Evolutionary conservation across 2,113 vertebrate genomes (phyloP), one percentile per base, ranked within the genome.

Genomic region (Delphinus delphis): DNA sequence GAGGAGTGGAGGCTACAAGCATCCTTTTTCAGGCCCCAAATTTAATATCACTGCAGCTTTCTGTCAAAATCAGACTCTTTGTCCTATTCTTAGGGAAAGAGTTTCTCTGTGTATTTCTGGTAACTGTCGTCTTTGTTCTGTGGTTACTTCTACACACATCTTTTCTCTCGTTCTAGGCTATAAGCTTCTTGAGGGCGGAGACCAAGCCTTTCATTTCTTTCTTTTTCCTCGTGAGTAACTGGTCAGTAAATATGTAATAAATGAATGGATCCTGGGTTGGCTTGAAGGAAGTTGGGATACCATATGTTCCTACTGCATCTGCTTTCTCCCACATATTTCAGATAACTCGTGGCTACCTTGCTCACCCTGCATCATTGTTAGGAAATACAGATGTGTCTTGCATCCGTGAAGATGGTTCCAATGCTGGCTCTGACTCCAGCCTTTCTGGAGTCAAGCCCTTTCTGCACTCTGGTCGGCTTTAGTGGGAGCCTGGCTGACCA

Each of bases 381-480:
- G 88, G 58, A 85, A 77, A 84, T 28, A 44, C 21, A 93, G 65
- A 36, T 63, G 58, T 71, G 62, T 71, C 68, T 81, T 79, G 41
- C 10, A 25, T 23, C 81, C 50, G 2, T 80, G 53, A 76, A 60
- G 68, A 26, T 8, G 17, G 50, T 41, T 68, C 60, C 33, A 7
- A 21, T 5, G 55, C 83, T 62, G 80, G 36, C 74, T 26, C 36
- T 8, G 77, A 60, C 77, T 21, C 41, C 84, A 80, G 68, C n/a
- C 85, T 80, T 62, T 84, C 44, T 14, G 62, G 67, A 86, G 68
- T 47, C 88, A 71, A 55, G 47, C 17, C 33, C 74, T 55, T 74
- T 58, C 68, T 0, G 0, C 10, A 33, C 20, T 62, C 25, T 11
- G 31, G 41, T n/a, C 2, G 0, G n/a, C 44, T 41, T 20, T 14